These are phyloP conservation scores for Embidobia sp. DNA, from an alignment of 2,888 invertebrate species.

Conservation along the genomic window DNA sequence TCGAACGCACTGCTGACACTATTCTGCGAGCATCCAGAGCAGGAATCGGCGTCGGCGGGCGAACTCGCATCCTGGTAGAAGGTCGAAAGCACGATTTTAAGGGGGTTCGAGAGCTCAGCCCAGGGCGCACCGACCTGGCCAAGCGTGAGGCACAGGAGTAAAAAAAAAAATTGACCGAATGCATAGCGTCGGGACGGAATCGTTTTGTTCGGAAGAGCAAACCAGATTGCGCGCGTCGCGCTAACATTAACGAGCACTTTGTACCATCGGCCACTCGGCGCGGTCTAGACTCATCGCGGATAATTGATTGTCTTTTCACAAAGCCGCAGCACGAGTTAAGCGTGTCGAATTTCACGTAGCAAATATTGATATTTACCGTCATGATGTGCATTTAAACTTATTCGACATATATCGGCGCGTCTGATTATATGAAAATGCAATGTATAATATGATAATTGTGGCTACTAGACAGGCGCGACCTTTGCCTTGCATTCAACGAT, in stretches of 20 bases:
- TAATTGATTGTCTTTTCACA: slow-evolving; percentile 21
- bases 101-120: slow-evolving; percentile 71
- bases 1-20: slow-evolving; percentile 72
- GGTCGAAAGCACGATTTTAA: slow-evolving; percentile 74
- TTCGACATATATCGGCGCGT: slow-evolving; percentile 30
- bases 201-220: not conserved
- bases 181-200: slow-evolving; percentile 25
- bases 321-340: slow-evolving; percentile 14
- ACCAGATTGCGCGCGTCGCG: slow-evolving; percentile 22
- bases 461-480: slow-evolving; percentile 49
- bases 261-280: slow-evolving; percentile 26
- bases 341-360: slow-evolving; percentile 45
- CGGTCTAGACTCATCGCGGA: slow-evolving; percentile 39
- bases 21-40: slow-evolving; percentile 74
- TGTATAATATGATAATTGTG: slow-evolving; percentile 53
- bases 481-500: slow-evolving; percentile 62
- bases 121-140: slow-evolving; percentile 61
- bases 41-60: slow-evolving; percentile 66
- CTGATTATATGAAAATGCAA: slow-evolving; percentile 52
- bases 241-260: slow-evolving; percentile 50
- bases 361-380: slow-evolving; percentile 44
- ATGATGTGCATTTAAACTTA: slow-evolving; percentile 45
- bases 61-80: slow-evolving; percentile 70
- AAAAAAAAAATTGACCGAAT: slow-evolving; percentile 58
- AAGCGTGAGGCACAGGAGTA: slow-evolving; percentile 17